Evolutionary conservation across 2,888 invertebrate species (phyloP), one percentile per base, ranked within the genome.

Genomic region (Itoplectis maculator): DNA sequence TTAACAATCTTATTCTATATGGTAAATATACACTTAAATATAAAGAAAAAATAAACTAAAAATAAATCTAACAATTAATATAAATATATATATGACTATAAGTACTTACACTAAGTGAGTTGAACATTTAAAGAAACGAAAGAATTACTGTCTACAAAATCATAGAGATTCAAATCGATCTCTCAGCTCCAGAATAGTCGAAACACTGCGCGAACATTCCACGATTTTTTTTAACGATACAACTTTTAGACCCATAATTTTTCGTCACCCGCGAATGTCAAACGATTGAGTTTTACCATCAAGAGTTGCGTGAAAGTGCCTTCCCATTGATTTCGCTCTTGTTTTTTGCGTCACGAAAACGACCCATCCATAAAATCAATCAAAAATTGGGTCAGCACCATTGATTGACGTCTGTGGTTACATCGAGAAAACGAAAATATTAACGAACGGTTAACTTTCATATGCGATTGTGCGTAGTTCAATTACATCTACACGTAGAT

Each of bases 271-370:
- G 9, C 23, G 18, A 63, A 54, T 79, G 73, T 77, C 42, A 49
- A 45, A 23, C 75, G 11, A 75, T 68, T 74, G 49, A 69, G 29
- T 29, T 73, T 85, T 84, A 80, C 72, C 79, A 86, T 86, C 83
- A 81, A 86, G 81, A 82, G 82, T 86, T 89, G 85, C 82, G 88
- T 87, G 85, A 88, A 89, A 89, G 89, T 90, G 89, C 89, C 89
- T 90, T 88, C 84, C 76, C 72, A 75, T 66, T 79, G 49, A 76
- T 83, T 76, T 83, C 68, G 56, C 59, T 66, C 20, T 59, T 81
- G n/a, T 49, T 51, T 69, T n/a, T 66, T 42, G 23, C 42, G 40
- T 69, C 61, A 61, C 23, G n/a, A 20, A 37, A 40, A 65, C 35
- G 42, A 56, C 37, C 4, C 23, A 20, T 29, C 23, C 51, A 69